Conservation (phyloP, 2,797 vertebrate species). For the Aplochiton taeniatus region DNA sequence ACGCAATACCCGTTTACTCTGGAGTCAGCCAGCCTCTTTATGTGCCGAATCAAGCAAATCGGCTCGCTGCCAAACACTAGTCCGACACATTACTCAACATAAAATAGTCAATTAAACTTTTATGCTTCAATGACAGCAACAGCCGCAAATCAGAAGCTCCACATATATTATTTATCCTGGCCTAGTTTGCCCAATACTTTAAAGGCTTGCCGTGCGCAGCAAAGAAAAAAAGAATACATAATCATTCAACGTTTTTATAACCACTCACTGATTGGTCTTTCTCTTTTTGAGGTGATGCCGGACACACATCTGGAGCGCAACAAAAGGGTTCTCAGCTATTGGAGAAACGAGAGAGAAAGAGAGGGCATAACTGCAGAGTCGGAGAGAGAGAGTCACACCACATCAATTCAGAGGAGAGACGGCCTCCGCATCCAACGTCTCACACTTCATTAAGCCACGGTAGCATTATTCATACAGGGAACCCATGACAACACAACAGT, state of each 20-base stretch:
- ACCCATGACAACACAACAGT: constrained; percentile 41
- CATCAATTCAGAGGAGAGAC: constrained; percentile 58
- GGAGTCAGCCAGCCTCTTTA: constrained; percentile 37
- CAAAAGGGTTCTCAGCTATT: background rate
- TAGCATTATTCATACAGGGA: constrained; percentile 52
- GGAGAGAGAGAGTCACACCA: constrained; percentile 54
- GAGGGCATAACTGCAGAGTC: constrained; percentile 18
- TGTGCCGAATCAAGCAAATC: constrained; percentile 36
- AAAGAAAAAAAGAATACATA: background rate
- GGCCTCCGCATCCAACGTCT: constrained; percentile 47
- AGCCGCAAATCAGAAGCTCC: constrained; percentile 51
- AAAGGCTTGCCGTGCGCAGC: constrained; percentile 16
- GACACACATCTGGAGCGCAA: background rate
- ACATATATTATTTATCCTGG: constrained; percentile 57
- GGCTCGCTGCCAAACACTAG: constrained; percentile 11
- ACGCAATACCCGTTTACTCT: constrained; percentile 30
- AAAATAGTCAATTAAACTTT: constrained; percentile 61
- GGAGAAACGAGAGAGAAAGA: constrained; percentile 33
- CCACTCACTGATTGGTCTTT: constrained; percentile 23
- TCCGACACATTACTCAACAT: constrained; percentile 47
- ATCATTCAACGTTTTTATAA: no score
- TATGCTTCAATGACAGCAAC: constrained; percentile 28
- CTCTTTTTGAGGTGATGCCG: no score
- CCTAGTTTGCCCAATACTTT: constrained; percentile 43
- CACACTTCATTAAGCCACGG: constrained; percentile 66